Percentiles rank a stretch among this genome's conserved stretches.
Evolutionary conservation across 2,113 vertebrate genomes (phyloP).

Genomic region (Tor tambroides): DNA sequence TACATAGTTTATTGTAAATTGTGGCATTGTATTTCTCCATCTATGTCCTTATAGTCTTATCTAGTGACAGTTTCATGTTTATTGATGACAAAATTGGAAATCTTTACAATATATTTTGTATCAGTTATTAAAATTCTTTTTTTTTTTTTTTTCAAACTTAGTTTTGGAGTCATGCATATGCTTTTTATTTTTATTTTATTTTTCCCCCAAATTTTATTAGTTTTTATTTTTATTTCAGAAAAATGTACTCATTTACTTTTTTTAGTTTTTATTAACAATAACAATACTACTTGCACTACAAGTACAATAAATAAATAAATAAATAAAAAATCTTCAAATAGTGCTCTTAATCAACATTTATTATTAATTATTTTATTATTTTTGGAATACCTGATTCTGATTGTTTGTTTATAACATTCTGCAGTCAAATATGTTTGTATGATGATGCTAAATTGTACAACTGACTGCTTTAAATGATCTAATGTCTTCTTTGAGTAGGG

Average conservation of each 20-base stretch:
- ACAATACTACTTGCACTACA: neutral
- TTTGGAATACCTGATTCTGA: too few species aligned
- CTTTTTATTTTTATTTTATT: too few species aligned
- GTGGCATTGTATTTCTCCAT: too few species aligned
- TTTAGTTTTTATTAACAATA: neutral
- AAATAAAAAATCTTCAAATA: neutral
- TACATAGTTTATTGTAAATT: too few species aligned
- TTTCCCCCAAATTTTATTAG: too few species aligned
- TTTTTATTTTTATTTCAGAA: too few species aligned
- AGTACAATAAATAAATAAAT: too few species aligned
- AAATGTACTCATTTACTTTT: too few species aligned
- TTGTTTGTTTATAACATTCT: neutral
- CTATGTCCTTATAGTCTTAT: too few species aligned
- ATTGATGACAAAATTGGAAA: neutral
- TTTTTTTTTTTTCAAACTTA: too few species aligned
- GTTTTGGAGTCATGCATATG: too few species aligned
- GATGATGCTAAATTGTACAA: neutral
- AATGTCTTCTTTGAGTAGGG: neutral
- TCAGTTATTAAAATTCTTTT: neutral
- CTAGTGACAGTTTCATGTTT: neutral
- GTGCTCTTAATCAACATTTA: neutral
- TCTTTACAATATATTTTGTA: too few species aligned
- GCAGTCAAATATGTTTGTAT: neutral
- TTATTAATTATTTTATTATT: neutral
- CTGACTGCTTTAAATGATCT: neutral